phyloP scores from a whole-genome alignment of 1,140 invertebrate genomes.

The Tenebrio molitor region DNA sequence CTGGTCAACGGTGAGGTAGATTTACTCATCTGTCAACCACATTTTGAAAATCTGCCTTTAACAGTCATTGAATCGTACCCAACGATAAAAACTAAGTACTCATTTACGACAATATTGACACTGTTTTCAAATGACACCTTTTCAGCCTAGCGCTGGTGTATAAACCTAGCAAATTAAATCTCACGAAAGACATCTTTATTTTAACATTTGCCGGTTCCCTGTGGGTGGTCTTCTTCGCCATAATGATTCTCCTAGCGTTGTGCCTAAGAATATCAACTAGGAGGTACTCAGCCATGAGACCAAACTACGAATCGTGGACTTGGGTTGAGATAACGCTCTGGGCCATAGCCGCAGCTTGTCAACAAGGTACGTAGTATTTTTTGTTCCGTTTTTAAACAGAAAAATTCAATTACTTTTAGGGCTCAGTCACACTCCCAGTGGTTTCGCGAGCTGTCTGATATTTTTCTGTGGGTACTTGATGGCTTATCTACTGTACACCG shows the following conservation, averaged over 20 bases:
- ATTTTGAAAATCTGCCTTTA: background rate
- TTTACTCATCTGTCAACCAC: constrained; percentile 25
- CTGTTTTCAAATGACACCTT: background rate
- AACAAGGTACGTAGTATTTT: constrained; percentile 56
- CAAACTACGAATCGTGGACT: constrained; percentile 53
- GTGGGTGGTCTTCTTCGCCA: constrained; percentile 57
- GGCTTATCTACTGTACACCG: constrained; percentile 61
- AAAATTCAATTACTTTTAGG: constrained; percentile 38
- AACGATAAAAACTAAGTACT: constrained; percentile 33
- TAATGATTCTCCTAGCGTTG: constrained; percentile 55
- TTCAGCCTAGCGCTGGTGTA: constrained; percentile 55
- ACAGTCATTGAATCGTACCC: constrained; percentile 29
- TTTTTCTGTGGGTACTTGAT: constrained; percentile 59
- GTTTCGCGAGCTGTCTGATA: constrained; percentile 57
- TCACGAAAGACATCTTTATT: constrained; percentile 60
- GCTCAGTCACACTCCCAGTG: constrained; percentile 56
- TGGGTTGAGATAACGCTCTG: constrained; percentile 61
- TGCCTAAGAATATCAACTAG: constrained; percentile 58
- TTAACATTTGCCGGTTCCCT: constrained; percentile 59
- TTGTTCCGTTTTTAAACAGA: background rate
- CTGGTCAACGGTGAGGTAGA: constrained; percentile 15
- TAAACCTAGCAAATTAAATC: constrained; percentile 51
- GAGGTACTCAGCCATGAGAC: constrained; percentile 52
- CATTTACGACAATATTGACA: background rate
- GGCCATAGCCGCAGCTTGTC: constrained; percentile 61